Evolutionary conservation across 2,888 invertebrate genomes (phyloP).

Genomic region (Bombylius discolor): DNA sequence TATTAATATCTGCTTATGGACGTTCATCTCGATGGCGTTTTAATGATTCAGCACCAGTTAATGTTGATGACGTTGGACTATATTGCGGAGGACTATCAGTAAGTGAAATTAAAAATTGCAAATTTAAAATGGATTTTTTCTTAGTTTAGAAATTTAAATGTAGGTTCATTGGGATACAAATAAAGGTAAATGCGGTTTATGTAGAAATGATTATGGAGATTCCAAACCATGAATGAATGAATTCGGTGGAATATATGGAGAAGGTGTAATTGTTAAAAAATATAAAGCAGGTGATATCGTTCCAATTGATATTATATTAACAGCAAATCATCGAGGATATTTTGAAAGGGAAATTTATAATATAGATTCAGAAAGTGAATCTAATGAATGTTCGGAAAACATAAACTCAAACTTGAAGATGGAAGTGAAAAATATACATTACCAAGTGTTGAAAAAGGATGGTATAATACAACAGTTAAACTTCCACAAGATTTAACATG

Average conservation of each 20-base stretch:
- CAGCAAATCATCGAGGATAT: constrained; percentile 39
- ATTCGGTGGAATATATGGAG: constrained; percentile 40
- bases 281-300: constrained; percentile 28
- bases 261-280: constrained; percentile 37
- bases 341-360: constrained; percentile 41
- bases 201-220: constrained; percentile 40
- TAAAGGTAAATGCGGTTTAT: constrained; percentile 41
- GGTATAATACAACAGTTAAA: constrained; percentile 21
- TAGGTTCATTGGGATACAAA: constrained; percentile 32
- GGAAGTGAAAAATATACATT: constrained; percentile 21
- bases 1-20: constrained; percentile 15
- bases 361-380: constrained; percentile 36
- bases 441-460: constrained; percentile 19
- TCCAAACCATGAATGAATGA: constrained; percentile 40
- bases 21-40: constrained; percentile 43
- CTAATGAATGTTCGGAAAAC: constrained; percentile 38
- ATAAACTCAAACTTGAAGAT: constrained; percentile 29
- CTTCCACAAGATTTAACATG: constrained; percentile 39
- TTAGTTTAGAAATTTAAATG: no score
- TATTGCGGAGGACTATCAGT: constrained; percentile 42
- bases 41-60: constrained; percentile 35
- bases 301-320: constrained; percentile 30
- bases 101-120: constrained; percentile 13
- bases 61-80: constrained; percentile 41
- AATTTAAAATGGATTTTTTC: no score